Evolutionary conservation across 2,888 invertebrate species (phyloP), one percentile per base, ranked within the genome.

Genomic region (Rhimphoctona megacephalus): DNA sequence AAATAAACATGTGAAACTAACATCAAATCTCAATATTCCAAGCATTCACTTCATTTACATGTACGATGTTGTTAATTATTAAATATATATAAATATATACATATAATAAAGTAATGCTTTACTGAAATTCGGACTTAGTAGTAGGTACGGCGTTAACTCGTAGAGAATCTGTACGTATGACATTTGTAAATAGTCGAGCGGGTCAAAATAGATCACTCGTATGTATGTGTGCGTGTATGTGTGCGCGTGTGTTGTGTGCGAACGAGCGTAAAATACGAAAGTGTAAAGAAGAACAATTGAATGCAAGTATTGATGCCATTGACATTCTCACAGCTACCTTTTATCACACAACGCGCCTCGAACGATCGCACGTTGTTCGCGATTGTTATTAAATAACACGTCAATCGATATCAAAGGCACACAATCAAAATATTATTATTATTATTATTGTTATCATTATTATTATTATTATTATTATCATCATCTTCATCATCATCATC

Each of bases 21-120:
- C 92, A 92, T 89, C 90, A 90, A 92, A 90, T 93, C 90, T 92
- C 91, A 92, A 92, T 93, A 92, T 93, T 93, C 91, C 93, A 93
- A 91, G 91, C 91, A 92, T 92, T 91, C 92, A 93, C 90, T 93
- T 93, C 92, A 92, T 92, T 93, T 92, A 93, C 90, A 91, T 92
- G 92, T 93, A 92, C 91, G 92, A 92, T 92, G 93, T 93, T 93
- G 92, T 92, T 93, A 92, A 92, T 92, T 89, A 87, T 88, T 89
- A 7, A 9, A 91, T 91, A 92, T 89, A 89, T 67, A 87, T 90
- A 90, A 90, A 90, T 88, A 88, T 43, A 43, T 43, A 43, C 43
- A 43, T 11, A 67, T 90, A 89, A 92, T 90, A 90, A 92, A 92
- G 90, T 92, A 92, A 92, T 90, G 93, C 92, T 93, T 93, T 92